Conservation (phyloP, 2,888 invertebrate species). For the Morpho achilles region DNA sequence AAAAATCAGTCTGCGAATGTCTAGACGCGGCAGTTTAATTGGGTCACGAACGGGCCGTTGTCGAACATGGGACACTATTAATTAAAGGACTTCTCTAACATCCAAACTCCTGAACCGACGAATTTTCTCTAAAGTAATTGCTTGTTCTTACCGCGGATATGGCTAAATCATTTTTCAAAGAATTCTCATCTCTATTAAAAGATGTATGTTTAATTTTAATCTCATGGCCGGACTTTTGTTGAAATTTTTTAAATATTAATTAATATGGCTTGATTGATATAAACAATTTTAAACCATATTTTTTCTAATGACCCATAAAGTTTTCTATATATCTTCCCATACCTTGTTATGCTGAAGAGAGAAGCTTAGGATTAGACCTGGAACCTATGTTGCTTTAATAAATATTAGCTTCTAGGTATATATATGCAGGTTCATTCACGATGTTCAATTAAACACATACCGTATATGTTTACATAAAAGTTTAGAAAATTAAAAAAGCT, state of each 20-base stretch:
- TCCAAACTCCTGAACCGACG: slow-evolving; percentile 37
- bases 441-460: too few species aligned
- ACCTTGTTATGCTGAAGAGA: too few species aligned
- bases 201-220: slow-evolving; percentile 8
- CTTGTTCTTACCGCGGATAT: slow-evolving; percentile 4
- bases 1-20: slow-evolving; percentile 10
- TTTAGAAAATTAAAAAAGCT: too few species aligned
- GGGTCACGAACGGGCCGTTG: slow-evolving; percentile 65
- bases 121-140: slow-evolving; percentile 14
- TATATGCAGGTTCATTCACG: too few species aligned
- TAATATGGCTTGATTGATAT: too few species aligned
- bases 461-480: too few species aligned
- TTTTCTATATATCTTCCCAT: too few species aligned
- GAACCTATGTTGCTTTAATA: too few species aligned
- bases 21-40: slow-evolving; percentile 40
- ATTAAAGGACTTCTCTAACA: slow-evolving; percentile 60
- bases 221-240: background rate
- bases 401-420: too few species aligned
- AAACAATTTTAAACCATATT: too few species aligned
- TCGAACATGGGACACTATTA: slow-evolving; percentile 43
- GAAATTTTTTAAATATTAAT: background rate
- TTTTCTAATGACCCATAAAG: too few species aligned
- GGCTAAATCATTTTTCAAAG: slow-evolving; percentile 11
- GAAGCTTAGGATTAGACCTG: too few species aligned
- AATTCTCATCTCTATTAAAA: slow-evolving; percentile 5